These are phyloP conservation scores for Huso huso DNA, from an alignment of 2,797 vertebrate genomes.

Conservation along the genomic window DNA sequence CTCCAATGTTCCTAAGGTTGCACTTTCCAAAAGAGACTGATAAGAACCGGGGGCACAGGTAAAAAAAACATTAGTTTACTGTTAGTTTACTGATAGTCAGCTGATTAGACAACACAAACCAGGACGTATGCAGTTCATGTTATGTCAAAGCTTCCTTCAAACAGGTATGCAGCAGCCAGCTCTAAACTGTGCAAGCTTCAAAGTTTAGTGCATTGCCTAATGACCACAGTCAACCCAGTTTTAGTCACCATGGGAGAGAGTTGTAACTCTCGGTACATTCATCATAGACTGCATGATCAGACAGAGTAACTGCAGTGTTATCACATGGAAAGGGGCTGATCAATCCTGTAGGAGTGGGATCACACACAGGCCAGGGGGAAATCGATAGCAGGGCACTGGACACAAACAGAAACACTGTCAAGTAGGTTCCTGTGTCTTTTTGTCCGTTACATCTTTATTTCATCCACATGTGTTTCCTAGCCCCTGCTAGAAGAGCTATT, in stretches of 20 bases:
- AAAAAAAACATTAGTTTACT: no score
- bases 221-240: slow-evolving; percentile 23
- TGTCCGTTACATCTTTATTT: neutral
- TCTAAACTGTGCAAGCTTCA: slow-evolving; percentile 7
- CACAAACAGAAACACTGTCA: slow-evolving; percentile 15
- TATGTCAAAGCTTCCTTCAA: no score
- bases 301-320: slow-evolving; percentile 58
- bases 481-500: neutral
- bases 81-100: no score
- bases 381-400: slow-evolving; percentile 65
- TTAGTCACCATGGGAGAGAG: slow-evolving; percentile 36
- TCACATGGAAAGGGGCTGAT: slow-evolving; percentile 55
- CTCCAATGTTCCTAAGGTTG: no score
- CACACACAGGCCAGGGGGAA: slow-evolving; percentile 46
- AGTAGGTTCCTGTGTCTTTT: neutral
- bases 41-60: no score
- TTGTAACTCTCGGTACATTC: slow-evolving; percentile 39
- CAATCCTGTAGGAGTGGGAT: slow-evolving; percentile 52
- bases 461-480: neutral
- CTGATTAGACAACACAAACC: no score
- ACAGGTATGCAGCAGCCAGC: no score
- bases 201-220: slow-evolving; percentile 14
- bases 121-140: no score
- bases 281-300: slow-evolving; percentile 50
- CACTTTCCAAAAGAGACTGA: no score